Percentiles rank a stretch among this genome's conserved stretches.
phyloP scores from a whole-genome alignment of 2,888 invertebrate genomes.

The Phyto melanocephala region DNA sequence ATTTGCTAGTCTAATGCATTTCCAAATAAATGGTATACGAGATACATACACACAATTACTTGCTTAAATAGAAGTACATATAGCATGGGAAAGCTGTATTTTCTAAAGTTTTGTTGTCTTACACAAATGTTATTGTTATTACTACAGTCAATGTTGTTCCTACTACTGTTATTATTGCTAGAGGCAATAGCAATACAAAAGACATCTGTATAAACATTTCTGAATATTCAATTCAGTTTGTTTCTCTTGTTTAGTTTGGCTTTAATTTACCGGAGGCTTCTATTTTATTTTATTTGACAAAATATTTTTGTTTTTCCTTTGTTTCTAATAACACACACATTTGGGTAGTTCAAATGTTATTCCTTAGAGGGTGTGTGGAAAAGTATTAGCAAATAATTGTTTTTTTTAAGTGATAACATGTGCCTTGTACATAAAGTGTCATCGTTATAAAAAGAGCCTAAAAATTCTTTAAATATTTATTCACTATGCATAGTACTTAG shows the following conservation, averaged over 20 bases:
- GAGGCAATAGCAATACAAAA: background rate
- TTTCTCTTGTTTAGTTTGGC: background rate
- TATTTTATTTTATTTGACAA: background rate
- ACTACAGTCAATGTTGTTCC: background rate
- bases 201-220: slow-evolving; percentile 38
- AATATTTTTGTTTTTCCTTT: slow-evolving; percentile 14
- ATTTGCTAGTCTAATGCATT: slow-evolving; percentile 21
- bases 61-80: too few species aligned
- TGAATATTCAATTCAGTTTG: background rate
- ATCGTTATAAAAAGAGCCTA: too few species aligned
- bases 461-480: too few species aligned
- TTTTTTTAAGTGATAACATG: too few species aligned
- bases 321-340: background rate
- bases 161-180: background rate
- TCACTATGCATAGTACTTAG: too few species aligned
- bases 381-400: too few species aligned
- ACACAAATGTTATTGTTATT: slow-evolving; percentile 8
- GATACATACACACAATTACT: background rate
- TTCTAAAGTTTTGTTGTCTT: background rate
- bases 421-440: too few species aligned
- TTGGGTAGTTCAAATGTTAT: background rate
- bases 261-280: slow-evolving; percentile 24
- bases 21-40: background rate
- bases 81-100: too few species aligned
- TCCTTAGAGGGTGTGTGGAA: background rate